Evolutionary conservation across 2,113 vertebrate genomes (phyloP).

Genomic region (Bombycilla garrulus): DNA sequence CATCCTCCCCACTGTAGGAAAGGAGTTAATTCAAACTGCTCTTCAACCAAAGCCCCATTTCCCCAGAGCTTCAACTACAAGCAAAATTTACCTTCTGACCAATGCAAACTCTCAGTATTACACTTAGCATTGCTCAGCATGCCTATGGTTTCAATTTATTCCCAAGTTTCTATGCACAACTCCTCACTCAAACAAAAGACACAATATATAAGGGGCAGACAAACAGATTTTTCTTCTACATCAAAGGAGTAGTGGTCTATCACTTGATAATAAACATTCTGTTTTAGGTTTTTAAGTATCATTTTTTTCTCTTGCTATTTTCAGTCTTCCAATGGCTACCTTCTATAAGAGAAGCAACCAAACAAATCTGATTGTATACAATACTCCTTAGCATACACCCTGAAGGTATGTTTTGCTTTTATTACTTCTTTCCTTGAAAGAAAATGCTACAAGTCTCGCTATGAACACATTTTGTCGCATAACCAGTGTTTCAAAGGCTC

Average conservation of each 20-base stretch:
- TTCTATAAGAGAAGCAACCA: neutral
- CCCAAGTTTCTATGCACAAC: neutral
- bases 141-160: neutral
- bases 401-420: neutral
- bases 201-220: neutral
- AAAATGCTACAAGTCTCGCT: neutral
- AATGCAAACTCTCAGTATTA: neutral
- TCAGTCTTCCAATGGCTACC: neutral
- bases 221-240: neutral
- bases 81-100: neutral
- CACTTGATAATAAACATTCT: neutral
- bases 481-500: neutral
- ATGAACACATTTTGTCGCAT: neutral
- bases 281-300: neutral
- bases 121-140: neutral
- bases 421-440: neutral
- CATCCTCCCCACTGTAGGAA: neutral
- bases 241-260: neutral
- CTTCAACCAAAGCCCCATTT: neutral
- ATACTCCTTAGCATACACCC: neutral
- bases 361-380: neutral
- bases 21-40: neutral
- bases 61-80: neutral
- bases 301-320: neutral
- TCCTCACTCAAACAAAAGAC: neutral